Percentiles rank a stretch among this genome's conserved stretches.
Evolutionary conservation across 2,888 invertebrate genomes (phyloP).

Genomic region (Oscheius sp.): DNA sequence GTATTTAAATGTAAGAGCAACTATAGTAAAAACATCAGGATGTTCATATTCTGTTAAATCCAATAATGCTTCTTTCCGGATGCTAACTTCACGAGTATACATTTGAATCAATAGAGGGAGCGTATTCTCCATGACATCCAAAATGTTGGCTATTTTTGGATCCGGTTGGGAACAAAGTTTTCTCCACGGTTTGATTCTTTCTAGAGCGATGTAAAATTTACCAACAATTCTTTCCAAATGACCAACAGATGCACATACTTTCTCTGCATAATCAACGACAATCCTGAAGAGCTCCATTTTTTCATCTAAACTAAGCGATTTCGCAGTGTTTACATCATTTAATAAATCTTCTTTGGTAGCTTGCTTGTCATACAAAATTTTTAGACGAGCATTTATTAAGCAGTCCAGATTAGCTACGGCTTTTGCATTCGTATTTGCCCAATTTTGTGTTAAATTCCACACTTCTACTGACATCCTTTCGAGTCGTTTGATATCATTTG

Average conservation of each 20-base stretch:
- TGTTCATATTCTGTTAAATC: constrained; percentile 42
- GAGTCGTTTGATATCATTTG: constrained; percentile 38
- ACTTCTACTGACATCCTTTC: constrained; percentile 54
- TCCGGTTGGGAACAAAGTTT: constrained; percentile 35
- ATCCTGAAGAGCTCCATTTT: constrained; percentile 24
- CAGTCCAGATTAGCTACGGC: constrained; percentile 33
- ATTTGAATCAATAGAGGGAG: constrained; percentile 44
- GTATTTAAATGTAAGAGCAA: constrained; percentile 41
- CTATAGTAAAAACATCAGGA: constrained; percentile 42
- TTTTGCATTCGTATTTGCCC: constrained; percentile 40
- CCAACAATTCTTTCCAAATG: constrained; percentile 43
- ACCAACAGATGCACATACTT: constrained; percentile 34
- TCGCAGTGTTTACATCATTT: constrained; percentile 5
- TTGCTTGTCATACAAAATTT: constrained; percentile 36
- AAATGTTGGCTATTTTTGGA: constrained; percentile 33
- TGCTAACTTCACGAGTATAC: constrained; percentile 37
- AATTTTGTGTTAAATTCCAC: constrained; percentile 57
- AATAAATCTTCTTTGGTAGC: background rate
- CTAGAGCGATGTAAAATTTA: constrained; percentile 44
- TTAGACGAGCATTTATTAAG: constrained; percentile 43
- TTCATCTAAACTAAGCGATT: constrained; percentile 20
- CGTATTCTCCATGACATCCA: constrained; percentile 35
- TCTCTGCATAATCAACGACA: constrained; percentile 35
- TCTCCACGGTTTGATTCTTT: constrained; percentile 42
- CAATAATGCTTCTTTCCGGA: constrained; percentile 34